These are phyloP conservation scores for Diaphora mendica DNA, from an alignment of 2,888 invertebrate genomes.

Conservation along the genomic window DNA sequence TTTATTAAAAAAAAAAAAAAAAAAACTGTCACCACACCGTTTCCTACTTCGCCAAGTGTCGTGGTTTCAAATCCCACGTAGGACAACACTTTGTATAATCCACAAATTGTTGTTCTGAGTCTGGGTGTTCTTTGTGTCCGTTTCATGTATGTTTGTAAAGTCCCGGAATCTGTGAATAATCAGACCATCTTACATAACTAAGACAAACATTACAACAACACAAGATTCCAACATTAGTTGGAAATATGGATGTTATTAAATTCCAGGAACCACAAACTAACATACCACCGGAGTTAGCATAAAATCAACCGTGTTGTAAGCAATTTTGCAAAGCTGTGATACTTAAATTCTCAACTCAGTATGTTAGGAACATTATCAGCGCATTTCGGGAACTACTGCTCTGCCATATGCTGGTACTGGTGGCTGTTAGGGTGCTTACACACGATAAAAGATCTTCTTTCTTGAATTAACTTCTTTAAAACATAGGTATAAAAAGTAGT, in stretches of 20 bases:
- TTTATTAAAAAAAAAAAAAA: too few relatives aligned
- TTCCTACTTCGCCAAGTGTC: too few relatives aligned
- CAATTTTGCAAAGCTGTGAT: conserved; percentile 46
- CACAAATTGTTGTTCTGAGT: too few relatives aligned
- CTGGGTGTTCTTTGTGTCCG: too few relatives aligned
- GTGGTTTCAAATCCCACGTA: too few relatives aligned
- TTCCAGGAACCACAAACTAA: conserved; percentile 29
- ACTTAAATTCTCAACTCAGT: conserved; percentile 44
- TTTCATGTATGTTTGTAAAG: too few relatives aligned
- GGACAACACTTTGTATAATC: too few relatives aligned
- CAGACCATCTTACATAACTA: background rate
- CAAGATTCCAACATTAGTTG: conserved; percentile 13
- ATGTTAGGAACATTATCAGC: conserved; percentile 46
- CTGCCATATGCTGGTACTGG: conserved; percentile 30
- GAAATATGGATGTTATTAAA: conserved; percentile 29
- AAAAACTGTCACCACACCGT: too few relatives aligned
- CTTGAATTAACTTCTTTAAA: background rate
- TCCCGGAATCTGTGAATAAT: too few relatives aligned
- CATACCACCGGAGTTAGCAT: conserved; percentile 28
- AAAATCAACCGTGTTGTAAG: conserved; percentile 42
- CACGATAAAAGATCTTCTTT: conserved; percentile 8
- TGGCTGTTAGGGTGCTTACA: conserved; percentile 20
- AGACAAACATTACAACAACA: background rate
- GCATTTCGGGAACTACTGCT: conserved; percentile 44
- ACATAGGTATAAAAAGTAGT: too few relatives aligned